These are phyloP conservation scores for Sparidentex hasta DNA, from an alignment of 2,797 vertebrate genomes.

Conservation along the genomic window DNA sequence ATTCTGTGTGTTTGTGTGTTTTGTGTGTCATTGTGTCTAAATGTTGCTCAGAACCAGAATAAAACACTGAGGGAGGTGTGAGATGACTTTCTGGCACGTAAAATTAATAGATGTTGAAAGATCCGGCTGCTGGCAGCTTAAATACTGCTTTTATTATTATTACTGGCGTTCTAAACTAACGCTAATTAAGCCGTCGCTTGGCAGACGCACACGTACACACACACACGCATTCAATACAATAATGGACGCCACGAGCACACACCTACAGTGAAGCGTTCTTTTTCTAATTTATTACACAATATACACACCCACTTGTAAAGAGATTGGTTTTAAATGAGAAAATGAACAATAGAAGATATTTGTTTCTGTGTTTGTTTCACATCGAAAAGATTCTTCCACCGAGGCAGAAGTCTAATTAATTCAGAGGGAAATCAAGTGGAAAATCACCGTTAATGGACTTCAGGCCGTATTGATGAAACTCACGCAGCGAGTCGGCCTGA, in stretches of 20 bases:
- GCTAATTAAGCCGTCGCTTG: slow-evolving; percentile 36
- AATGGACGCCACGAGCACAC: background rate
- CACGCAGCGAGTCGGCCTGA: background rate
- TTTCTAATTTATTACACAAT: background rate
- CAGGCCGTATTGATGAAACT: slow-evolving; percentile 43
- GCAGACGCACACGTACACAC: slow-evolving; percentile 21
- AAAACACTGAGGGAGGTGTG: slow-evolving; percentile 42
- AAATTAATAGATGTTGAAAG: slow-evolving; percentile 23
- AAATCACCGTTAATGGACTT: slow-evolving; percentile 66
- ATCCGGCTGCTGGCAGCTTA: slow-evolving; percentile 42
- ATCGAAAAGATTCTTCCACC: background rate
- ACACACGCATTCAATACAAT: background rate
- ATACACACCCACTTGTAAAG: slow-evolving; percentile 2
- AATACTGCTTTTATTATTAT: slow-evolving; percentile 30
- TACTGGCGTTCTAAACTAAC: slow-evolving; percentile 13
- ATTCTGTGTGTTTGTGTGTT: no score
- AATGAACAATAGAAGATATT: background rate
- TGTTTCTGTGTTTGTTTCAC: background rate
- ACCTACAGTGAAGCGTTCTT: background rate
- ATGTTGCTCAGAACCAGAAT: slow-evolving; percentile 12
- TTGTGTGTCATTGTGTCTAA: background rate
- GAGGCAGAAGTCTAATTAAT: slow-evolving; percentile 52
- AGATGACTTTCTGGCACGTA: slow-evolving; percentile 1
- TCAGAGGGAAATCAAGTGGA: slow-evolving; percentile 53
- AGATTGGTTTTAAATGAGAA: slow-evolving; percentile 14